Evolutionary conservation across 2,797 vertebrate genomes (phyloP).

Genomic region (Sebastes hubbsi): DNA sequence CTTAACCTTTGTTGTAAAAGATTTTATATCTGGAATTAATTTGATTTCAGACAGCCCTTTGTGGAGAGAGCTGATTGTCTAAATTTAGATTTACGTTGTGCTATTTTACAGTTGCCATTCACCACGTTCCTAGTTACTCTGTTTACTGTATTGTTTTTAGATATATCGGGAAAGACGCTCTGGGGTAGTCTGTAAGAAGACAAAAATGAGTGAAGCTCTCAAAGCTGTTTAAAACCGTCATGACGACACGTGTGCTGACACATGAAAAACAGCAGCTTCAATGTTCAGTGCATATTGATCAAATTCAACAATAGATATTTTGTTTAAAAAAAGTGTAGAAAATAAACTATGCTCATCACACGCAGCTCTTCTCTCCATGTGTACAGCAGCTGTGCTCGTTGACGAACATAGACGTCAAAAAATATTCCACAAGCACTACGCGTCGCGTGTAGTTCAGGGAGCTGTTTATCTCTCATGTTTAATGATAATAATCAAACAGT

Average conservation of each 20-base stretch:
- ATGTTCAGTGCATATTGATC: neutral
- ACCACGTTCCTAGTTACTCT: neutral
- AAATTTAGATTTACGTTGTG: neutral
- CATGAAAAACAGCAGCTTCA: neutral
- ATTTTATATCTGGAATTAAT: neutral
- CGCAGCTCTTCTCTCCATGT: slow-evolving; percentile 1
- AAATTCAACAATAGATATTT: neutral
- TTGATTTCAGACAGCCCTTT: neutral
- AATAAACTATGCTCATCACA: slow-evolving; percentile 9
- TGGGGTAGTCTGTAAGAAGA: neutral
- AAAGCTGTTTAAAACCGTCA: neutral
- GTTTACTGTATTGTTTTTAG: neutral
- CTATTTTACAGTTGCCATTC: neutral
- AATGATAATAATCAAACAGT: slow-evolving; percentile 30
- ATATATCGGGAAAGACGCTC: neutral
- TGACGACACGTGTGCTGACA: neutral
- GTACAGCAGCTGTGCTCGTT: slow-evolving; percentile 21
- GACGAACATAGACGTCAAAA: slow-evolving; percentile 19
- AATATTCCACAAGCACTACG: neutral
- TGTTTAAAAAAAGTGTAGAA: slow-evolving; percentile 25
- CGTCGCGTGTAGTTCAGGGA: slow-evolving; percentile 15
- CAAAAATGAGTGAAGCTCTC: neutral
- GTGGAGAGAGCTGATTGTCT: neutral
- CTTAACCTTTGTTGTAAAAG: neutral
- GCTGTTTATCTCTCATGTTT: slow-evolving; percentile 33